Conservation (phyloP, 2,888 invertebrate genomes). For the Carabus problematicus region DNA sequence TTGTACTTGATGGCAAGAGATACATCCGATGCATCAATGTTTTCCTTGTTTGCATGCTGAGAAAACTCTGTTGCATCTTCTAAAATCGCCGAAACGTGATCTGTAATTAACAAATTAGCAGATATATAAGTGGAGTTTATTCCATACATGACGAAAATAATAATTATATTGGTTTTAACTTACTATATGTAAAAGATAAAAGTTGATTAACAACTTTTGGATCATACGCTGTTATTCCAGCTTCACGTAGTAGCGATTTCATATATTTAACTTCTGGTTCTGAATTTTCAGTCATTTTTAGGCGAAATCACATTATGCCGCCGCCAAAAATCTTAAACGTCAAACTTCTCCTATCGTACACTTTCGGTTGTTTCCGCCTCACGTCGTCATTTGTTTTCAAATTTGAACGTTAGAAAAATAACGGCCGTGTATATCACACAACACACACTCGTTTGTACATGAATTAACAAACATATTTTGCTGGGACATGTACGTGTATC, state of each 20-base stretch:
- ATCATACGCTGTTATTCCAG: slow-evolving; percentile 40
- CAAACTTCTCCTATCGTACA: not conserved
- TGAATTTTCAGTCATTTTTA: slow-evolving; percentile 6
- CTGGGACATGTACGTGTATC: not conserved
- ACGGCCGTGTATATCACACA: slow-evolving; percentile 2
- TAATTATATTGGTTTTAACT: slow-evolving; percentile 5
- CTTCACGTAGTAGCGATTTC: slow-evolving; percentile 29
- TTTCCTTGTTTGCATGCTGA: slow-evolving; percentile 42
- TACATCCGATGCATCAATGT: slow-evolving; percentile 36
- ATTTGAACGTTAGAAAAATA: slow-evolving; percentile 5
- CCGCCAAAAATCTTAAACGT: not conserved
- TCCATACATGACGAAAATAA: slow-evolving; percentile 4
- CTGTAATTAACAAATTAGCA: slow-evolving; percentile 34
- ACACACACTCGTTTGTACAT: not conserved
- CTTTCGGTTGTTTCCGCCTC: slow-evolving; percentile 14
- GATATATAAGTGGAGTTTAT: too few species aligned
- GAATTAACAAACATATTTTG: not conserved
- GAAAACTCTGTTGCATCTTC: slow-evolving; percentile 41
- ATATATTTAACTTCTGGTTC: slow-evolving; percentile 11
- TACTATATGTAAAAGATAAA: slow-evolving; percentile 39
- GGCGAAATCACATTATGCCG: slow-evolving; percentile 12
- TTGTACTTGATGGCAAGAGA: slow-evolving; percentile 41
- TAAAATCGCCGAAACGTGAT: slow-evolving; percentile 37
- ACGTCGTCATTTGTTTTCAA: slow-evolving; percentile 1
- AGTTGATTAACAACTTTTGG: slow-evolving; percentile 34